Conservation (phyloP, 2,797 vertebrate genomes). For the Scarus forsteni region DNA sequence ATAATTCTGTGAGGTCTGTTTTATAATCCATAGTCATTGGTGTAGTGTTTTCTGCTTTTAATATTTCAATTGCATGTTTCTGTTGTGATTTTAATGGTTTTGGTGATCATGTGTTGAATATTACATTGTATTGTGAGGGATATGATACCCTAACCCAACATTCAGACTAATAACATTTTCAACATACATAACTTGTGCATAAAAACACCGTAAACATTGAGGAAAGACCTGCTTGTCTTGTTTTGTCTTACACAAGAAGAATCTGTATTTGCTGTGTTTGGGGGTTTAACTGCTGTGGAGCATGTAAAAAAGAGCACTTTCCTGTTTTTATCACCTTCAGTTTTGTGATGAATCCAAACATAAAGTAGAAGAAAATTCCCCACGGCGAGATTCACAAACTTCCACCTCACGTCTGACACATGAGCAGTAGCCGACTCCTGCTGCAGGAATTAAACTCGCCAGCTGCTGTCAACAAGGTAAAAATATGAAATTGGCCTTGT, state of each 20-base stretch:
- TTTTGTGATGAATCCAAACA: conserved; percentile 17
- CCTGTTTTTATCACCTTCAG: conserved; percentile 14
- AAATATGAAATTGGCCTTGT: conserved; percentile 76
- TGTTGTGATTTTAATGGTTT: too few species aligned
- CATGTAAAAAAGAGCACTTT: not conserved
- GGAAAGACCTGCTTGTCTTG: not conserved
- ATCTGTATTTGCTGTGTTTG: not conserved
- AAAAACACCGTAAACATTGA: too few species aligned
- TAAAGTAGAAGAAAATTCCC: conserved; percentile 38
- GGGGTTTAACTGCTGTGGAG: not conserved
- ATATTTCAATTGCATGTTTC: too few species aligned
- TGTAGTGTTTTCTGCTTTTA: too few species aligned
- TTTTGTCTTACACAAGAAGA: not conserved
- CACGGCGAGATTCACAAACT: conserved; percentile 37
- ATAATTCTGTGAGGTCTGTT: too few species aligned
- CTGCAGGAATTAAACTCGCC: conserved; percentile 57
- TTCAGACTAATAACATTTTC: too few species aligned
- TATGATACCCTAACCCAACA: too few species aligned
- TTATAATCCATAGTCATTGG: too few species aligned
- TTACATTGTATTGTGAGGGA: too few species aligned
- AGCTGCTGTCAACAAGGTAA: conserved; percentile 58
- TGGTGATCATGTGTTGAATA: too few species aligned
- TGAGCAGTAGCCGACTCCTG: conserved; percentile 56
- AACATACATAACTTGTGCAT: too few species aligned
- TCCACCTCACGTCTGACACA: conserved; percentile 46